Base-by-base conservation (phyloP, 2,113 vertebrate genomes). In the Heloderma charlesbogerti region DNA sequence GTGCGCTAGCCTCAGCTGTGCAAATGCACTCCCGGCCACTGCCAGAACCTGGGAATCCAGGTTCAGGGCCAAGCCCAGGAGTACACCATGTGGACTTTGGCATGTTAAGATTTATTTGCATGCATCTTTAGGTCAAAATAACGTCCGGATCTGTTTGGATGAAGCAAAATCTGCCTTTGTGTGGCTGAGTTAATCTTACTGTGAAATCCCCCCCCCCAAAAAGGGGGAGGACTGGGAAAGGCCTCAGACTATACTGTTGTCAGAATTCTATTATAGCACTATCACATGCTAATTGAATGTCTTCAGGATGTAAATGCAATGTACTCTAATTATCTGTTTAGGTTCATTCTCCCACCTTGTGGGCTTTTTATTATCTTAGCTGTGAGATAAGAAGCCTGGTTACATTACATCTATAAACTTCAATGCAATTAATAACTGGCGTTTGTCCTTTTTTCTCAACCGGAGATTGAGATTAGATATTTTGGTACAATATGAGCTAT, bases 221-320 rank as follows among this genome's bases (percentile, higher is more conserved):
- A 57, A 3, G n/a, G 3, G 1, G 34, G 3, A 1, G 27, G 71
- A 60, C 29, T 83, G 10, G 18, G 2, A 92, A 91, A 89, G 88
- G 31, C 1, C 34, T 72, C 0, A 16, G 71, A 34, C 83, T 57
- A 0, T 20, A 22, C 9, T 74, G 6, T 60, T 72, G 67, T 92
- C 75, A 93, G 57, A 72, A 72, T 37, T 85, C 12, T 85, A 0
- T 93, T 88, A 90, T 85, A 66, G 45, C 63, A 86, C 20, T 77
- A 63, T 15, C 88, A 90, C 34, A 72, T 67, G 92, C 43, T 78
- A 79, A 22, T 10, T 94, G 51, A 90, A 91, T 84, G 63, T 93
- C 20, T 69, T 96, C 93, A 91, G 90, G 72, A 92, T 92, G 0
- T 91, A 90, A 91, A 31, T 89, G 45, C 54, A 90, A 54, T 83